Evolutionary conservation across 1,140 invertebrate species (phyloP), one percentile per base, ranked within the genome.

Genomic region (Drosophila gunungcola): DNA sequence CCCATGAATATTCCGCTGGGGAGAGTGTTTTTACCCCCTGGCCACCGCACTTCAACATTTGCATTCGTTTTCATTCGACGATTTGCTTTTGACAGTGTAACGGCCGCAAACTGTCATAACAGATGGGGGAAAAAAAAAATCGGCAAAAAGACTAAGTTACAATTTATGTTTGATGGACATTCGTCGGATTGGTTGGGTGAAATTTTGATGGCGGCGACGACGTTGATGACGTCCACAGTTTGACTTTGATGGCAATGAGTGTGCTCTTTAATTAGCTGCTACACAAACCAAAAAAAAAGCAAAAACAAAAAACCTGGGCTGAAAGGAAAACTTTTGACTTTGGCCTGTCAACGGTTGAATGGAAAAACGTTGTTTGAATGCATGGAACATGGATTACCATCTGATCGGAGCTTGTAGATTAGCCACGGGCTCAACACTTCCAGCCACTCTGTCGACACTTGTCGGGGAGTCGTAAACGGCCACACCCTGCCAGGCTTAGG

Each of bases 31-130:
- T 46, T 52, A 5, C 13, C 25, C 12, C 12, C 34, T 5, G 25
- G 5, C 21, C 29, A 16, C 16, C 16, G 6, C 55, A 6, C 29
- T 7, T 12, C 41, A 32, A 13, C 42, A 64, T 85, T 84, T 80
- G 78, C 78, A 81, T 74, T 83, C 73, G 70, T 69, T 78, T 63
- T 48, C 25, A 46, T 57, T 38, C 41, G 53, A 55, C 70, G 72
- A 53, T 45, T 53, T 54, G 39, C 48, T 64, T 62, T 74, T 77
- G 81, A 81, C 73, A 78, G 62, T 57, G 60, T 55, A 74, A 69
- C 68, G 78, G 60, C 78, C 79, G 60, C 72, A 67, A 78, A 60
- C 68, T 85, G 82, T 85, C 82, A 85, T 82, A 85, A 86, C 39
- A 81, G 13, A 21, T 41, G 32, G 48, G 21, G 21, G 38, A 36